Evolutionary conservation across 1,140 invertebrate species (phyloP), one percentile per base, ranked within the genome.

Genomic region (Helicoverpa zea): DNA sequence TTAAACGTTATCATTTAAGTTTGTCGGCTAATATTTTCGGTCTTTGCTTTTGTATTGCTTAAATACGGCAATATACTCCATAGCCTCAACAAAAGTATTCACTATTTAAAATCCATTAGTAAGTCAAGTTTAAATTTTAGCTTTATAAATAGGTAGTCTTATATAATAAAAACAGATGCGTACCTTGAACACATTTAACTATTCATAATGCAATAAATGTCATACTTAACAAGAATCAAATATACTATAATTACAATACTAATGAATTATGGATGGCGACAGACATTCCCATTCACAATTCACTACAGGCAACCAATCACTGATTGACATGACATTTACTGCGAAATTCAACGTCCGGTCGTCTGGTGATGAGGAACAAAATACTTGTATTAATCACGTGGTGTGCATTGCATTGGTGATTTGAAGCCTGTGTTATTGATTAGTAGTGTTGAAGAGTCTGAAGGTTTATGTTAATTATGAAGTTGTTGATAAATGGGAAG

Each of bases 271-370:
- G 16, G n/a, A 66, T 66, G 11, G 16, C 63, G 7, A 16, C 2
- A 16, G 3, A 10, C 43, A 18, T 12, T 35, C 10, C 35, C 63
- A 66, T 35, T 66, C n/a, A 47, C 47, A 49, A 66, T 66, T n/a
- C 63, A 47, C 63, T 59, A 1, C 43, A 43, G 30, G 12, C 61
- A n/a, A 64, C 30, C 30, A n/a, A 64, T 66, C 63, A 49, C 2
- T 47, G 63, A 47, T 49, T 66, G 43, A 66, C 63, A 66, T 66
- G 63, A 66, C 63, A 66, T 66, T 47, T 66, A 66, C 63, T 66
- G 63, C 43, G 35, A 66, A 66, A 49, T 47, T 66, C 10, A 66
- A 66, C 63, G 35, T 66, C 63, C 63, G 43, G 47, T 35, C 10
- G 12, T 23, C 59, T 30, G 61, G 43, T 16, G 61, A 47, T 11